phyloP scores from a whole-genome alignment of 2,797 vertebrate genomes.

The Phalloptychus januarius region DNA sequence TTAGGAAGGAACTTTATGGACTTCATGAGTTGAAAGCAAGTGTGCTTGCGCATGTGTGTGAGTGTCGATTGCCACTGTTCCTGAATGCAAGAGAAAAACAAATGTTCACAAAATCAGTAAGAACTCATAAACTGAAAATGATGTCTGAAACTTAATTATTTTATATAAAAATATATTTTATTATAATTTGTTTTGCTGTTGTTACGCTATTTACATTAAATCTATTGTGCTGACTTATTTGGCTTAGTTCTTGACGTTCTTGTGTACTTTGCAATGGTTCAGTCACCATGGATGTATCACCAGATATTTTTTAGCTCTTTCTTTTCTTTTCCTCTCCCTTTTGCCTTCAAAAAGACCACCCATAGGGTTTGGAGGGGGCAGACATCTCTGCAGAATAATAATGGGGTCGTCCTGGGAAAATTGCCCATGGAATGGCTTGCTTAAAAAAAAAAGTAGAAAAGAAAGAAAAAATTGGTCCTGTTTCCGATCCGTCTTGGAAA shows the following conservation, averaged over 20 bases:
- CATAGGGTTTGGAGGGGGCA: slow-evolving; percentile 81
- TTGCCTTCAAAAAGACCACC: slow-evolving; percentile 81
- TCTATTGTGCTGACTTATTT: slow-evolving; percentile 21
- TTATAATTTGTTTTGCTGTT: background rate
- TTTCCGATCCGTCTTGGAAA: slow-evolving; percentile 78
- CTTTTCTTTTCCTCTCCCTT: slow-evolving; percentile 74
- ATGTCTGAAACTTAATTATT: background rate
- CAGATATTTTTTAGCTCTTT: slow-evolving; percentile 54
- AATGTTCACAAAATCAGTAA: background rate
- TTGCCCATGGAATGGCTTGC: slow-evolving; percentile 78
- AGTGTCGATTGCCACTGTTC: slow-evolving; percentile 42
- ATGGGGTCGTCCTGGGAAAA: slow-evolving; percentile 84
- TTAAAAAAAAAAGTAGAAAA: slow-evolving; percentile 63
- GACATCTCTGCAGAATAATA: slow-evolving; percentile 84
- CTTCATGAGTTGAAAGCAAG: slow-evolving; percentile 54
- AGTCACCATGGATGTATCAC: slow-evolving; percentile 67
- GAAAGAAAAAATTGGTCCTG: slow-evolving; percentile 78
- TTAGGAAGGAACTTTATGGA: slow-evolving; percentile 67
- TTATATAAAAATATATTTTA: background rate
- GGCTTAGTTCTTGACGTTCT: slow-evolving; percentile 60
- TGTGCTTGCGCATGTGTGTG: slow-evolving; percentile 28
- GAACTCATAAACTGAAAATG: slow-evolving; percentile 7
- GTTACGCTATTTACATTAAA: background rate
- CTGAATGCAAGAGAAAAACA: slow-evolving; percentile 29
- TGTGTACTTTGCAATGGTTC: slow-evolving; percentile 71